A percentile compares a stretch with the other conserved stretches of the same genome.
Conservation (phyloP, 2,797 vertebrate genomes). For the Hoplostethus atlanticus region DNA sequence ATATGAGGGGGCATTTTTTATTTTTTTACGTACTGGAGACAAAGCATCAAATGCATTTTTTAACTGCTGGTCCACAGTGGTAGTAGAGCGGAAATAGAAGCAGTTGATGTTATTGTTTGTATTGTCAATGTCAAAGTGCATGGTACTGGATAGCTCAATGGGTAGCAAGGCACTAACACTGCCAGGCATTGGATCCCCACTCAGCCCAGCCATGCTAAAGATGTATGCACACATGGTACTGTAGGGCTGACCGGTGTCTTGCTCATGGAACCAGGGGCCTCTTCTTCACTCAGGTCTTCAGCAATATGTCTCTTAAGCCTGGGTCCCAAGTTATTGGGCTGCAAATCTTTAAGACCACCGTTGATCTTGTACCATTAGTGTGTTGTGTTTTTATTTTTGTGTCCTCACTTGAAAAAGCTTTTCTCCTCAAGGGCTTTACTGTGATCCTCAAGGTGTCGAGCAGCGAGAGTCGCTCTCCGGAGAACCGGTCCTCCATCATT, state of each 20-base stretch:
- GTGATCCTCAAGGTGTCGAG: background rate
- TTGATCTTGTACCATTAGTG: no score
- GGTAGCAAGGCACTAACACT: no score
- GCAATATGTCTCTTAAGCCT: background rate
- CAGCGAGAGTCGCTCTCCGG: constrained; percentile 24
- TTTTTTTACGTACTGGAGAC: constrained; percentile 10
- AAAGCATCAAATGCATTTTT: constrained; percentile 48
- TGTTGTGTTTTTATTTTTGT: background rate
- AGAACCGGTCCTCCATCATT: background rate
- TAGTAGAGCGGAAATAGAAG: background rate
- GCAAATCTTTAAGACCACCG: background rate
- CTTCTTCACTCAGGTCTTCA: background rate
- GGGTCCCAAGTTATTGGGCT: background rate
- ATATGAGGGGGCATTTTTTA: constrained; percentile 14
- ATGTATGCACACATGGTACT: background rate
- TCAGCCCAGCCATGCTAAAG: background rate
- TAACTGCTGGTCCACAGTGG: background rate
- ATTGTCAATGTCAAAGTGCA: constrained; percentile 7
- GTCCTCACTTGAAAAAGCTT: constrained; percentile 2
- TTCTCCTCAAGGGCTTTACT: background rate
- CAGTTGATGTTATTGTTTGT: constrained; percentile 13
- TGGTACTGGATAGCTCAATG: background rate
- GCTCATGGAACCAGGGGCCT: no score
- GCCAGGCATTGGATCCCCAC: no score
- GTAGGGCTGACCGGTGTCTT: background rate